Conservation (phyloP, 1,140 invertebrate species). For the Kradibia gibbosae region DNA sequence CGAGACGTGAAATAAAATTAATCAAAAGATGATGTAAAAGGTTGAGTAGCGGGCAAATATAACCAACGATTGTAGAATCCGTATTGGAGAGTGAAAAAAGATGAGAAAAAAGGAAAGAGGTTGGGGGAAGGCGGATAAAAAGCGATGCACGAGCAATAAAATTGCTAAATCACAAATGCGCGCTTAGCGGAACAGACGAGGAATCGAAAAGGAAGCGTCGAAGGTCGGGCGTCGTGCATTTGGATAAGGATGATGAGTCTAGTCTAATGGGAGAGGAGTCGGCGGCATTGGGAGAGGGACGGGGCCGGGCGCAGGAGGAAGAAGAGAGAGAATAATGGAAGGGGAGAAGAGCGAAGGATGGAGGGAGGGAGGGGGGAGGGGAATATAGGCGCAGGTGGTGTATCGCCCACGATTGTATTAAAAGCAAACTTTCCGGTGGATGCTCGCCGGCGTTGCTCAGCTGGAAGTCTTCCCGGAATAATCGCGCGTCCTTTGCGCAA, state of each 20-base stretch:
- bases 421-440: conserved; percentile 27
- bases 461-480: conserved; percentile 20
- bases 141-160: not conserved
- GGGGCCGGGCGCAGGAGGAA: not conserved
- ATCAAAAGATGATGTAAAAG: not conserved
- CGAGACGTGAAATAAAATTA: not conserved
- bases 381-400: not conserved
- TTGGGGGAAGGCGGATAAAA: not conserved
- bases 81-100: too few species aligned
- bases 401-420: conserved; percentile 40
- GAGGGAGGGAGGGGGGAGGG: not conserved
- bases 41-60: too few species aligned
- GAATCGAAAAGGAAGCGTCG: conserved; percentile 39
- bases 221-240: conserved; percentile 14
- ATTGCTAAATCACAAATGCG: conserved; percentile 22
- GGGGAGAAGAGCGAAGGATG: not conserved
- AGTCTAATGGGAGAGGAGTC: conserved; percentile 1
- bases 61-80: too few species aligned
- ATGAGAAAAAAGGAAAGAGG: not conserved
- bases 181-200: not conserved
- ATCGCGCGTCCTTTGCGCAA: conserved; percentile 51
- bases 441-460: too few species aligned
- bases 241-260: conserved; percentile 35
- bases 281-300: not conserved
- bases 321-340: not conserved